A percentile compares a stretch with the other conserved stretches of the same genome.
Conservation (phyloP, 2,113 vertebrate species). For the Oriolus oriolus region DNA sequence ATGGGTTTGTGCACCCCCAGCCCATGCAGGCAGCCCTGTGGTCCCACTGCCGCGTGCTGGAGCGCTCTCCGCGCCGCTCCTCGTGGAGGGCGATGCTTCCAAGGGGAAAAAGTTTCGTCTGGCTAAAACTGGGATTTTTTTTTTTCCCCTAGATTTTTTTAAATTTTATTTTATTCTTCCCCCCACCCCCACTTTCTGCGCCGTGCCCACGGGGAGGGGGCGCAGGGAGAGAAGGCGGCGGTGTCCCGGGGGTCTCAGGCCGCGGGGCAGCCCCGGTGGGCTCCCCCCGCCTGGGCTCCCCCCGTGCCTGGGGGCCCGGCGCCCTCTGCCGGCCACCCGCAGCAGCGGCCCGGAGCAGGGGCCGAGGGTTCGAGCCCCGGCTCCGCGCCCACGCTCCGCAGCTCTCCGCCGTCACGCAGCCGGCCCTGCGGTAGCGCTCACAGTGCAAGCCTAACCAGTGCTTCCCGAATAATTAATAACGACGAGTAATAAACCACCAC, state of each 20-base stretch:
- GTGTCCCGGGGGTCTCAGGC: not conserved
- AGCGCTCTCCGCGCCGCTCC: not conserved
- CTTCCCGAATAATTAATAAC: not conserved
- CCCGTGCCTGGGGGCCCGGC: not conserved
- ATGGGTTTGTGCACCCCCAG: not conserved
- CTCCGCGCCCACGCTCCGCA: not conserved
- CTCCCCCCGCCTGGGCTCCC: not conserved
- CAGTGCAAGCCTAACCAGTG: rapidly evolving
- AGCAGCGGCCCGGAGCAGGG: rapidly evolving
- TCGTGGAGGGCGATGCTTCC: not conserved
- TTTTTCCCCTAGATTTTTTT: rapidly evolving
- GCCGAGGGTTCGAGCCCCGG: rapidly evolving
- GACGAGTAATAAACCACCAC: not conserved
- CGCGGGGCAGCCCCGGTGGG: no score
- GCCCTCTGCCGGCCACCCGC: conserved; percentile 8
- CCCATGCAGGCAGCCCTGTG: not conserved
- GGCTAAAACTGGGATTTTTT: not conserved
- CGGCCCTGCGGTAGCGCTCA: rapidly evolving
- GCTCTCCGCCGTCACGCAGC: rapidly evolving
- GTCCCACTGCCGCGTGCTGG: rapidly evolving
- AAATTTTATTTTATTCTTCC: not conserved
- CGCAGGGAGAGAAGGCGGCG: rapidly evolving
- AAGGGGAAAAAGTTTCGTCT: rapidly evolving
- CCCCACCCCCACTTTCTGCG: rapidly evolving
- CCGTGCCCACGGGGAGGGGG: rapidly evolving